A percentile compares a stretch with the other conserved stretches of the same genome.
These are phyloP conservation scores for Enteromius paludinosus DNA, from an alignment of 2,797 vertebrate species.

Conservation along the genomic window DNA sequence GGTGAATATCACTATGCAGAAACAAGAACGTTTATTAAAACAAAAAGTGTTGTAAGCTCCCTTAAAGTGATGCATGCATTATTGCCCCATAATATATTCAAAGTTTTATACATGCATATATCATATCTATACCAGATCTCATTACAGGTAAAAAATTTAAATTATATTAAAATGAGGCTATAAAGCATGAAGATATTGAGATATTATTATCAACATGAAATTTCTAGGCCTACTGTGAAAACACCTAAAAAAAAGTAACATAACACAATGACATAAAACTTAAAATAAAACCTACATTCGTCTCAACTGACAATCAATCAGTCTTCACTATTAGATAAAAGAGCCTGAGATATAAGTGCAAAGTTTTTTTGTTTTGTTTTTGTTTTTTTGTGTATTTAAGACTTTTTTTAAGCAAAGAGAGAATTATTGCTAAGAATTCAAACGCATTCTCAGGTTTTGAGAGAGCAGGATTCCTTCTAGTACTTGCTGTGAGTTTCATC, in stretches of 20 bases:
- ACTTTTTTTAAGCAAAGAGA: neutral
- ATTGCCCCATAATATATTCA: neutral
- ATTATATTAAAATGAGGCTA: neutral
- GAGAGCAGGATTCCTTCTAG: slow-evolving; percentile 9
- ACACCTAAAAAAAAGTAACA: neutral
- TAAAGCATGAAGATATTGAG: neutral
- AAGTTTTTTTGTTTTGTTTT: no score
- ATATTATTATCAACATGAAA: neutral
- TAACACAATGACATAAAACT: neutral
- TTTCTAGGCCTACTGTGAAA: neutral
- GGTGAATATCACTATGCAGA: neutral
- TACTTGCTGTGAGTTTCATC: slow-evolving; percentile 43
- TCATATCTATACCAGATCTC: neutral
- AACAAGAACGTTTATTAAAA: neutral
- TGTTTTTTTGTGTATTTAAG: neutral
- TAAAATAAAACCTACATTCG: neutral
- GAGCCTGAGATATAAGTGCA: neutral
- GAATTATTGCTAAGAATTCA: neutral
- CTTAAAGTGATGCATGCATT: neutral
- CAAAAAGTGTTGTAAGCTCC: neutral
- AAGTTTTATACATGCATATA: neutral
- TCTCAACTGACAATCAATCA: neutral
- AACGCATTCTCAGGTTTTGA: neutral
- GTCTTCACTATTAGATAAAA: neutral
- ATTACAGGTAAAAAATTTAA: neutral